A percentile compares a stretch with the other conserved stretches of the same genome.
These are phyloP conservation scores for Crypturellus undulatus DNA, from an alignment of 2,113 vertebrate species.

Conservation along the genomic window DNA sequence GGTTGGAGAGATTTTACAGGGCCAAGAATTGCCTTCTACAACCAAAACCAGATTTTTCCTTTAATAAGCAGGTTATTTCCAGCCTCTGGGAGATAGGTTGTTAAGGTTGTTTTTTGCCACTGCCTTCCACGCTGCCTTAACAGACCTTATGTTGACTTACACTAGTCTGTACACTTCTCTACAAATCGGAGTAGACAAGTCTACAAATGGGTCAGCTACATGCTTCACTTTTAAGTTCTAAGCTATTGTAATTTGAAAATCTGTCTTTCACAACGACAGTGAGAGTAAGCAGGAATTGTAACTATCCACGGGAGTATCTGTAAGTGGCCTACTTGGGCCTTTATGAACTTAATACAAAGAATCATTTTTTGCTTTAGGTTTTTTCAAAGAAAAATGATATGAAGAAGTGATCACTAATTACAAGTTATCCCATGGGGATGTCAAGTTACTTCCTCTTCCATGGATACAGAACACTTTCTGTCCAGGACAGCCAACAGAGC, in stretches of 20 bases:
- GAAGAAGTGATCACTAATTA: neutral
- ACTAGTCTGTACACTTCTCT: neutral
- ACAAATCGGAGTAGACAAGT: neutral
- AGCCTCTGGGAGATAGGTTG: neutral
- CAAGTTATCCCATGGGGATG: neutral
- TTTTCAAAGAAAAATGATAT: neutral
- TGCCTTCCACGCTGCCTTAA: rapidly evolving
- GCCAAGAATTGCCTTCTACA: neutral
- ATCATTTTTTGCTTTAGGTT: neutral
- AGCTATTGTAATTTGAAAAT: neutral
- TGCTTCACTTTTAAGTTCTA: neutral
- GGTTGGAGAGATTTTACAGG: neutral
- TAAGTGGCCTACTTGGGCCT: neutral
- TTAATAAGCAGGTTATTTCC: neutral
- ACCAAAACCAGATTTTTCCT: neutral
- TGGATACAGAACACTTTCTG: neutral
- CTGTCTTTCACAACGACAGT: neutral
- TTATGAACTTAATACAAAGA: neutral
- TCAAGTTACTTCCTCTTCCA: neutral
- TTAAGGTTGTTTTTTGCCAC: neutral
- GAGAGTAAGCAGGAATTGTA: neutral
- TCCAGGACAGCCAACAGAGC: neutral
- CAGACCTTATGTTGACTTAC: neutral
- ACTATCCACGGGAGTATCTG: neutral
- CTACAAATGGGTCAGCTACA: rapidly evolving